Conservation (phyloP, 2,888 invertebrate genomes). For the Tholera decimalis region DNA sequence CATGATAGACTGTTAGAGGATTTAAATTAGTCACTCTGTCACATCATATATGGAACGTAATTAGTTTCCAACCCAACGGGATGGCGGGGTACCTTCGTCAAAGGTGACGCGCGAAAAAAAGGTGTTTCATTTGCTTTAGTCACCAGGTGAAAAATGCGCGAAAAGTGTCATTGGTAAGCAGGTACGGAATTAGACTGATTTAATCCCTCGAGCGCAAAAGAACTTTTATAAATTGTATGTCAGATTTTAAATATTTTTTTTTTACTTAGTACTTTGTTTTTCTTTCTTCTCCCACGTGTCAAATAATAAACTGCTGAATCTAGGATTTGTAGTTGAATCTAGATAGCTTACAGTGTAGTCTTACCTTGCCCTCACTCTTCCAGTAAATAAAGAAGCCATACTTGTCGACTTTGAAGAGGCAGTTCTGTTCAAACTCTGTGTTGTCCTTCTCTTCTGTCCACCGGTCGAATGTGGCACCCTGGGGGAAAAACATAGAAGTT, state of each 20-base stretch:
- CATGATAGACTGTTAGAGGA: constrained; percentile 30
- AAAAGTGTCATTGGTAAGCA: not conserved
- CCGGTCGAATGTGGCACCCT: constrained; percentile 98
- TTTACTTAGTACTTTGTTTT: too few species aligned
- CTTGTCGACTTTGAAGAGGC: constrained; percentile 98
- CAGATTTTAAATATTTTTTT: too few species aligned
- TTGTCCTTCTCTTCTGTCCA: constrained; percentile 99
- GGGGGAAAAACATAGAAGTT: constrained; percentile 49
- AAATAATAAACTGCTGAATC: not conserved
- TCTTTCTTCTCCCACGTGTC: not conserved
- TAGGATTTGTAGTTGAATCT: not conserved
- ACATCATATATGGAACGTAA: constrained; percentile 34
- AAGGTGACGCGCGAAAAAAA: not conserved
- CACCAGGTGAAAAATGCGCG: constrained; percentile 1
- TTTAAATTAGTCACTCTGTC: constrained; percentile 42
- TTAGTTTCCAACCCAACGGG: constrained; percentile 36
- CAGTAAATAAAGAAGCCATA: constrained; percentile 99
- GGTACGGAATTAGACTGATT: not conserved
- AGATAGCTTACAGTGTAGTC: constrained; percentile 47
- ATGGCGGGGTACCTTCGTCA: constrained; percentile 33
- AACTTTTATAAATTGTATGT: too few species aligned
- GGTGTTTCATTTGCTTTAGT: constrained; percentile 8
- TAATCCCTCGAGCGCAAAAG: too few species aligned
- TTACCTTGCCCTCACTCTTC: constrained; percentile 98
- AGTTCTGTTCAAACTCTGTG: constrained; percentile 96